Evolutionary conservation across 2,113 vertebrate genomes (phyloP).

Genomic region (Campylorhamphus procurvoides): DNA sequence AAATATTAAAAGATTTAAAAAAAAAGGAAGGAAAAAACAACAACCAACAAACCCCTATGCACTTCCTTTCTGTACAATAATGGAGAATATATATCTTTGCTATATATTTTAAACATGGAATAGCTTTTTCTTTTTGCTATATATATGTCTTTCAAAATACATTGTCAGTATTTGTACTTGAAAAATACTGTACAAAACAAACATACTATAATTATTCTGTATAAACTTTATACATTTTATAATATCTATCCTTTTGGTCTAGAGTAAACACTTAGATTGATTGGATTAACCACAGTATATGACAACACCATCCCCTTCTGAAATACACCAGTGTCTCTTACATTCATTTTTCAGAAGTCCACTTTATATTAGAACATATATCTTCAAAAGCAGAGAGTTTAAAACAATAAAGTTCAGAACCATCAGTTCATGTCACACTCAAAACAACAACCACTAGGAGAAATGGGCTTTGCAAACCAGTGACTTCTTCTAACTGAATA

Average conservation of each 20-base stretch:
- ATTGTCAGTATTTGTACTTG: constrained; percentile 88
- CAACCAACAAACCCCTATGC: constrained; percentile 44
- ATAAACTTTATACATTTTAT: constrained; percentile 91
- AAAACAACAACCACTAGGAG: constrained; percentile 61
- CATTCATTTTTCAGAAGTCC: constrained; percentile 86
- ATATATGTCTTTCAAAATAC: constrained; percentile 88
- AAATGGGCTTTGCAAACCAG: constrained; percentile 61
- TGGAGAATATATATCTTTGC: constrained; percentile 80
- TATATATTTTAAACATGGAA: constrained; percentile 78
- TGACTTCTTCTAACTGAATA: constrained; percentile 58
- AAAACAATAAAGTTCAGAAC: constrained; percentile 69
- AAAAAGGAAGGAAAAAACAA: not conserved
- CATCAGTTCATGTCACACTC: constrained; percentile 74
- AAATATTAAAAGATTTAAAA: constrained; percentile 64
- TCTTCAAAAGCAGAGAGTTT: constrained; percentile 68
- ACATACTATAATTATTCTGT: constrained; percentile 87
- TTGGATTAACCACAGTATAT: constrained; percentile 86
- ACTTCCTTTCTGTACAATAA: constrained; percentile 75
- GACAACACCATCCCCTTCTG: constrained; percentile 84
- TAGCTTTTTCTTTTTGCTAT: constrained; percentile 77
- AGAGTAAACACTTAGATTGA: constrained; percentile 83
- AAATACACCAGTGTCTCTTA: constrained; percentile 84
- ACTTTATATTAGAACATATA: constrained; percentile 69
- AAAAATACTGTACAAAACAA: constrained; percentile 94
- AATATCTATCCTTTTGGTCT: constrained; percentile 88